These are phyloP conservation scores for Tadarida brasiliensis DNA, from an alignment of 2,797 vertebrate species.

Conservation along the genomic window DNA sequence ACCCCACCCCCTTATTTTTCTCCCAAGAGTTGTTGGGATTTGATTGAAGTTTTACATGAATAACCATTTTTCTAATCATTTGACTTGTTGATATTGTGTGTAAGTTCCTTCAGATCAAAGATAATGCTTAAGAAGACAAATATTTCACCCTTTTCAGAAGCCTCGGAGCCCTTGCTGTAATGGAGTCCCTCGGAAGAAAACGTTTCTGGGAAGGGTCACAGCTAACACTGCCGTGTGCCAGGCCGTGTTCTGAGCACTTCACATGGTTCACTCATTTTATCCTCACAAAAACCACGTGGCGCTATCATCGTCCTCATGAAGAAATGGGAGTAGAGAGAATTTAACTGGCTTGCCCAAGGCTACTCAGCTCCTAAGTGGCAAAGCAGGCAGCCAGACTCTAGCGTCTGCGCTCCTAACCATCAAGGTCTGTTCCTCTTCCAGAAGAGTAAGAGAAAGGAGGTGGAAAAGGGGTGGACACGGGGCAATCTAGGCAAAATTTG, in stretches of 20 bases:
- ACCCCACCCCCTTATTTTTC: not conserved
- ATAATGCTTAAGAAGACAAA: slow-evolving; percentile 5
- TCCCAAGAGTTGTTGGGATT: slow-evolving; percentile 12
- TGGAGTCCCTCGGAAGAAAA: not conserved
- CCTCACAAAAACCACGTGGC: not conserved
- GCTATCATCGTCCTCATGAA: not conserved
- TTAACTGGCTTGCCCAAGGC: not conserved
- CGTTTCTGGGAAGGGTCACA: not conserved
- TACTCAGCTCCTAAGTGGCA: not conserved
- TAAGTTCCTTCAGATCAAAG: not conserved
- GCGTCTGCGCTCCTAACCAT: not conserved
- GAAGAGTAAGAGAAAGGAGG: not conserved
- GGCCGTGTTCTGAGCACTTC: not conserved
- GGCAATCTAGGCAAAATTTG: not conserved
- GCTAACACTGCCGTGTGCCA: not conserved
- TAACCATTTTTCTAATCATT: slow-evolving; percentile 36
- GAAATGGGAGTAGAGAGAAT: not conserved
- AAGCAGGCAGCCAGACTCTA: not conserved
- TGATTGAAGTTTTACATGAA: not conserved
- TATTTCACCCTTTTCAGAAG: slow-evolving; percentile 3
- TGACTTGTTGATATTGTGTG: not conserved
- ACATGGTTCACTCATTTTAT: not conserved
- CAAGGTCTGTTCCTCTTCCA: not conserved
- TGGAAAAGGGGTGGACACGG: not conserved
- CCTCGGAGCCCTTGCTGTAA: not conserved